Base-by-base conservation (phyloP, 1,140 invertebrate species). In the Drosophila baimaii region DNA sequence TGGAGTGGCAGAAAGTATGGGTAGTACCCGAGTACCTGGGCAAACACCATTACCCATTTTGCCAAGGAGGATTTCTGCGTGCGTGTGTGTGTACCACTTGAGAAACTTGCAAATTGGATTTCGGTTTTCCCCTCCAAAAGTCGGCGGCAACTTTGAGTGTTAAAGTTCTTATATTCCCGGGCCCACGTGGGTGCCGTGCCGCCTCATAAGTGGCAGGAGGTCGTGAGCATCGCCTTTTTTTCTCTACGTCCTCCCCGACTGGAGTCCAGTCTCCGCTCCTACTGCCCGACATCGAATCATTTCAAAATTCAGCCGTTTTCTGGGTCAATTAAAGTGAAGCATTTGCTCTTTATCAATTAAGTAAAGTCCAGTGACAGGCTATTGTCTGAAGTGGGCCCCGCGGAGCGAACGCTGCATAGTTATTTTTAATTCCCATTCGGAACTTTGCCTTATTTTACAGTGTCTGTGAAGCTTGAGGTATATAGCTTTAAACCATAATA, bases 21-120 rank as follows among this genome's bases (percentile, higher is more conserved):
- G 59, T 46, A 49, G 65, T 29, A 71, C 7, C 51, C 29, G 29
- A 35, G 51, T 39, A 49, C 54, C 64, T 79, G 76, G 46, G 81
- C 78, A 83, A 79, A 83, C 77, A 83, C 56, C 81, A 83, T 52
- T 77, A 77, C 73, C 72, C 55, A 76, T 76, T 52, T 52, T 76
- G 49, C 71, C 47, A 44, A 76, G 66, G 57, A 77, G 63, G 35
- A 72, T 62, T 49, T 61, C 61, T 81, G 74, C 41, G 64, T 76
- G 82, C 77, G 77, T 74, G 81, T 64, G 61, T 69, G 61, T 71
- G 65, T 47, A 43, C 65, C 65, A 77, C 83, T 89, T 77, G 77
- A 84, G 81, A 88, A 88, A 88, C 57, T 88, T 88, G 84, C 84
- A 88, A 88, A 88, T 88, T 88, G 84, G 84, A 88, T 88, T 88